Conservation (phyloP, 2,797 vertebrate species). For the Myotis findleyi region DNA sequence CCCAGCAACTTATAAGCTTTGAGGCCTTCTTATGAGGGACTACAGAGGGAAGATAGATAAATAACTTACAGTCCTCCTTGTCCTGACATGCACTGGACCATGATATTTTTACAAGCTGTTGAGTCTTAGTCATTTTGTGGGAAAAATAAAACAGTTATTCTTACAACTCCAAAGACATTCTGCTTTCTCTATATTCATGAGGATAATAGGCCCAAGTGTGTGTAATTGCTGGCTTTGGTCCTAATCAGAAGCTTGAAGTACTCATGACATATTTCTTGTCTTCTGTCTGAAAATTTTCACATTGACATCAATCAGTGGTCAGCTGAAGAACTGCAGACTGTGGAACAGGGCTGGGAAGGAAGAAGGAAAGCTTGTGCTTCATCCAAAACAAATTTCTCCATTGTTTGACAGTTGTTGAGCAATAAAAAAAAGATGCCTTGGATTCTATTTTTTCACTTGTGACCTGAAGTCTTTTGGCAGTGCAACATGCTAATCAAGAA, state of each 20-base stretch:
- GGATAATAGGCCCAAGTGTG: slow-evolving; percentile 6
- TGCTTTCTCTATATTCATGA: slow-evolving; percentile 41
- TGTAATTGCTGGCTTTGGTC: slow-evolving; percentile 64
- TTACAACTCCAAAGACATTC: neutral
- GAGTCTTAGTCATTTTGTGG: neutral
- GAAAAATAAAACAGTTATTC: slow-evolving; percentile 22
- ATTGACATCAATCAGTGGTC: slow-evolving; percentile 51
- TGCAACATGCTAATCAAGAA: neutral
- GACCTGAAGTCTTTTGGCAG: slow-evolving; percentile 18
- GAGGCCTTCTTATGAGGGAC: slow-evolving; percentile 20
- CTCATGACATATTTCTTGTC: slow-evolving; percentile 52
- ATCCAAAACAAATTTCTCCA: slow-evolving; percentile 67
- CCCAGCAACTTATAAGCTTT: neutral
- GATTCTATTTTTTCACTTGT: neutral
- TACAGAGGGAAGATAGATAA: neutral
- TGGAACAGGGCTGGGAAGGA: neutral
- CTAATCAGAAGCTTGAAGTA: slow-evolving; percentile 73
- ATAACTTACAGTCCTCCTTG: neutral
- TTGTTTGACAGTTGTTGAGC: slow-evolving; percentile 45
- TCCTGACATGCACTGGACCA: neutral
- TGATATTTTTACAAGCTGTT: slow-evolving; percentile 2
- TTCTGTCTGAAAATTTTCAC: slow-evolving; percentile 62
- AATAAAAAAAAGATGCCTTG: slow-evolving; percentile 56
- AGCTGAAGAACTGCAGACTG: slow-evolving; percentile 41
- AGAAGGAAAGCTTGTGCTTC: neutral